Conservation (phyloP, 2,888 invertebrate species). For the Gisinianus flammeolus region DNA sequence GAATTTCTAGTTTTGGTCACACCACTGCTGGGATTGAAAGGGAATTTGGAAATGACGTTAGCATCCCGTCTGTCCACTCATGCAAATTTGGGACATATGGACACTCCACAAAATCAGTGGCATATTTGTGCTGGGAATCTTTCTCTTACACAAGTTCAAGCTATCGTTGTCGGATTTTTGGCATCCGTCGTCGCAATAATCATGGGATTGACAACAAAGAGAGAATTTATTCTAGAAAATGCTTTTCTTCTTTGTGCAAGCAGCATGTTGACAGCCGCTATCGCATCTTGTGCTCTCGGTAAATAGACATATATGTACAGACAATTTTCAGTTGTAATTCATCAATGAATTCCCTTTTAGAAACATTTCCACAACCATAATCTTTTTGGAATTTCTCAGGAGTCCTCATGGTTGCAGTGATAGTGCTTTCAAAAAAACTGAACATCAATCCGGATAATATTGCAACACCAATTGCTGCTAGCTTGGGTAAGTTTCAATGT, state of each 20-base stretch:
- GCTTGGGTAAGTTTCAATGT: too few relatives aligned
- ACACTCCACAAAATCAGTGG: slow-evolving; percentile 70
- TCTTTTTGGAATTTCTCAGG: slow-evolving; percentile 62
- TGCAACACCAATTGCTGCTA: slow-evolving; percentile 81
- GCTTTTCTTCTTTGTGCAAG: slow-evolving; percentile 75
- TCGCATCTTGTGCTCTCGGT: slow-evolving; percentile 75
- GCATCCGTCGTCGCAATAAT: slow-evolving; percentile 74
- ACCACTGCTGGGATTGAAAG: slow-evolving; percentile 87
- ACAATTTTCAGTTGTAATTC: neutral
- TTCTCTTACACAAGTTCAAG: slow-evolving; percentile 76
- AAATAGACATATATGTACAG: too few relatives aligned
- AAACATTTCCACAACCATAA: slow-evolving; percentile 5
- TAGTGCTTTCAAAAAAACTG: slow-evolving; percentile 72
- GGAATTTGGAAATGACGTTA: slow-evolving; percentile 87
- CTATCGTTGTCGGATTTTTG: slow-evolving; percentile 75
- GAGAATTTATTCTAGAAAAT: slow-evolving; percentile 72
- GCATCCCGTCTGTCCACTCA: slow-evolving; percentile 92
- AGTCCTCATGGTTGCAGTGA: slow-evolving; percentile 74
- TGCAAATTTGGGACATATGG: slow-evolving; percentile 77
- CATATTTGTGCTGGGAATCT: slow-evolving; percentile 75
- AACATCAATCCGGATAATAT: slow-evolving; percentile 81
- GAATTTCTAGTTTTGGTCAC: slow-evolving; percentile 80
- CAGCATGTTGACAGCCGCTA: slow-evolving; percentile 76
- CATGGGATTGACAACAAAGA: slow-evolving; percentile 82
- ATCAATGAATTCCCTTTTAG: neutral